Conservation (phyloP, 2,113 vertebrate species). For the Muscicapa adusta region DNA sequence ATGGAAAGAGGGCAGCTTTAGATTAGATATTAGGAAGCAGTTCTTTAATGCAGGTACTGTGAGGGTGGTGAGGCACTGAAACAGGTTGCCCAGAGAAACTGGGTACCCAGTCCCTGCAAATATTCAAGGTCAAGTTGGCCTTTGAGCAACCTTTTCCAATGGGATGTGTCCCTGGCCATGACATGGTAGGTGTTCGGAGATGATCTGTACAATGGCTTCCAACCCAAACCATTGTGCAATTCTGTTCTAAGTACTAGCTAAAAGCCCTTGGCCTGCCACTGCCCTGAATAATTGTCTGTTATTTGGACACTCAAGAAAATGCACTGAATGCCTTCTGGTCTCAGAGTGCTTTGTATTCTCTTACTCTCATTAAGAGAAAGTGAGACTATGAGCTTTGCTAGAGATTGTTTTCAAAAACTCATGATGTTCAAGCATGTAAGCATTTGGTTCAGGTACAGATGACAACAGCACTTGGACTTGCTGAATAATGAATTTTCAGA, state of each 20-base stretch:
- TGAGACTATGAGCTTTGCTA: neutral
- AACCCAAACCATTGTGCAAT: neutral
- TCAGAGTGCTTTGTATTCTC: neutral
- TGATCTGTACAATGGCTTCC: neutral
- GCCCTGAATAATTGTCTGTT: neutral
- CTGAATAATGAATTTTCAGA: neutral
- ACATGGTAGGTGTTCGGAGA: rapidly evolving
- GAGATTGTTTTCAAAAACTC: neutral
- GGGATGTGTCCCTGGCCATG: neutral
- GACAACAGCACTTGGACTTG: neutral
- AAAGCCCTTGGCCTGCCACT: neutral
- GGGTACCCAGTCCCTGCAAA: neutral
- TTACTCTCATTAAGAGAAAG: neutral
- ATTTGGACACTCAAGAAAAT: neutral
- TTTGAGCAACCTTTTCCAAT: neutral
- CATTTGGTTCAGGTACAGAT: neutral
- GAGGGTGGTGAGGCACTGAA: neutral
- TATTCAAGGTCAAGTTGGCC: neutral
- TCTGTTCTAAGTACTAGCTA: neutral
- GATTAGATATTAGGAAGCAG: neutral
- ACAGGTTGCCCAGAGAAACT: neutral
- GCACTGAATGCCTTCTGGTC: neutral
- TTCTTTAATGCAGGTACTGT: neutral
- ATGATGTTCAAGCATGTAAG: neutral
- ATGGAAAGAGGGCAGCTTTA: neutral